These are phyloP conservation scores for Psettodes erumei DNA, from an alignment of 2,113 vertebrate species.

Conservation along the genomic window DNA sequence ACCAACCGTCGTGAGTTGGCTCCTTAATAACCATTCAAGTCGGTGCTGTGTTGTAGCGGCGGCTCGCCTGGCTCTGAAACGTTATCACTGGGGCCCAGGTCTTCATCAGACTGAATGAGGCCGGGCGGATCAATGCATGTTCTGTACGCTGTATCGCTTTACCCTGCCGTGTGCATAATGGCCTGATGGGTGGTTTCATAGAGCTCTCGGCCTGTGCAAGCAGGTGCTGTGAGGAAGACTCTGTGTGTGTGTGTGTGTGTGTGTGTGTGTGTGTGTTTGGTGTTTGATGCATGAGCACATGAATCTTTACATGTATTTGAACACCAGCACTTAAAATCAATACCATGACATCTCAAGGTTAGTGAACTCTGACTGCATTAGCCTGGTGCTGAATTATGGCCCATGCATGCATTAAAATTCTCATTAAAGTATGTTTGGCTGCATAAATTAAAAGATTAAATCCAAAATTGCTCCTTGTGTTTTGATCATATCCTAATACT, in stretches of 20 bases:
- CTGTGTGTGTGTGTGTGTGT: too few species aligned
- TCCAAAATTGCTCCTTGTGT: slow-evolving; percentile 29
- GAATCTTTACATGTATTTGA: slow-evolving; percentile 17
- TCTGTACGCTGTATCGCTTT: slow-evolving; percentile 62
- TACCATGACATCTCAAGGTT: slow-evolving; percentile 14
- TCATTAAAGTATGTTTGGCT: slow-evolving; percentile 44
- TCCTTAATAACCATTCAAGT: slow-evolving; percentile 28
- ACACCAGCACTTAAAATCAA: slow-evolving; percentile 23
- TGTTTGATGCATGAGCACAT: not conserved
- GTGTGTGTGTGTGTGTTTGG: slow-evolving; percentile 15
- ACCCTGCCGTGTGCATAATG: slow-evolving; percentile 60
- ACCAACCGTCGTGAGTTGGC: not conserved
- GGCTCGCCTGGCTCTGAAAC: slow-evolving; percentile 52
- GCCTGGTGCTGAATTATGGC: not conserved
- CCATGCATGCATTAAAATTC: slow-evolving; percentile 1
- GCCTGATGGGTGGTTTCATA: slow-evolving; percentile 49
- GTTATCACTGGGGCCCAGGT: slow-evolving; percentile 59
- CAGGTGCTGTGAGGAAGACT: not conserved
- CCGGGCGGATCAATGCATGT: slow-evolving; percentile 66
- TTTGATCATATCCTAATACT: slow-evolving; percentile 43
- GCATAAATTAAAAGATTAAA: slow-evolving; percentile 44
- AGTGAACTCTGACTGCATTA: slow-evolving; percentile 10
- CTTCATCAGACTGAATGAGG: slow-evolving; percentile 65
- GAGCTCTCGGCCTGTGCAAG: slow-evolving; percentile 28
- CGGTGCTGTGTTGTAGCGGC: slow-evolving; percentile 26